phyloP scores from a whole-genome alignment of 64 coral and sea anemone species.

The Catalaphyllia jardinei region DNA sequence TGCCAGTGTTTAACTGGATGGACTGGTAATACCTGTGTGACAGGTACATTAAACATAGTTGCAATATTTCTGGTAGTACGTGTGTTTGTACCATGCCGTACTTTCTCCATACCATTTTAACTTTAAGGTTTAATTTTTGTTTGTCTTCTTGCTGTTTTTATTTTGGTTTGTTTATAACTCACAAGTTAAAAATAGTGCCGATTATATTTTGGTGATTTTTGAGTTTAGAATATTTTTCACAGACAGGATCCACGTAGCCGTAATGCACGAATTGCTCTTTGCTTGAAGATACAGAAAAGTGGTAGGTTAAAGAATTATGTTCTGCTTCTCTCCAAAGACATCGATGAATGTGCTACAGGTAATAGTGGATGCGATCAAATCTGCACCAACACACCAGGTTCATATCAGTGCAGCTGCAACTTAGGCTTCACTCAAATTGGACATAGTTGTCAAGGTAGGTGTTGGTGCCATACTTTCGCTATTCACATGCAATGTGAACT shows the following conservation, averaged over 20 bases:
- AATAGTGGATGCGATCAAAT: conserved; percentile 20
- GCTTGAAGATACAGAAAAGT: too few relatives aligned
- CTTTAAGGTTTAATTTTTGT: neutral
- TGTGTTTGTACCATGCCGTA: neutral
- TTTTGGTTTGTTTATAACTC: neutral
- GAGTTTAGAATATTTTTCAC: too few relatives aligned
- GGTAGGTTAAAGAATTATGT: neutral
- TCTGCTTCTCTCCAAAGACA: neutral
- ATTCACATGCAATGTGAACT: too few relatives aligned
- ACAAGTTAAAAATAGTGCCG: too few relatives aligned
- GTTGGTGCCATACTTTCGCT: neutral
- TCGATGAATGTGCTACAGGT: conserved; percentile 6
- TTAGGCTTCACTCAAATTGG: neutral
- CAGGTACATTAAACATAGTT: neutral
- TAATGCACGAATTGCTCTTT: too few relatives aligned
- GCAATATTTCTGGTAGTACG: too few relatives aligned
- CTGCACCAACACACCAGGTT: conserved; percentile 16
- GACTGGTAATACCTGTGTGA: neutral
- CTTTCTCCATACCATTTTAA: neutral
- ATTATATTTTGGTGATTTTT: too few relatives aligned
- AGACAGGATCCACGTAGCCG: too few relatives aligned
- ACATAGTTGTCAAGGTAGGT: neutral
- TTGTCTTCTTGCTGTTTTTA: too few relatives aligned
- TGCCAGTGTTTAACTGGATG: neutral
- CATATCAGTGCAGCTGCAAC: conserved; percentile 17